Base-by-base conservation (phyloP, 2,113 vertebrate genomes). In the Oenanthe oenanthe region DNA sequence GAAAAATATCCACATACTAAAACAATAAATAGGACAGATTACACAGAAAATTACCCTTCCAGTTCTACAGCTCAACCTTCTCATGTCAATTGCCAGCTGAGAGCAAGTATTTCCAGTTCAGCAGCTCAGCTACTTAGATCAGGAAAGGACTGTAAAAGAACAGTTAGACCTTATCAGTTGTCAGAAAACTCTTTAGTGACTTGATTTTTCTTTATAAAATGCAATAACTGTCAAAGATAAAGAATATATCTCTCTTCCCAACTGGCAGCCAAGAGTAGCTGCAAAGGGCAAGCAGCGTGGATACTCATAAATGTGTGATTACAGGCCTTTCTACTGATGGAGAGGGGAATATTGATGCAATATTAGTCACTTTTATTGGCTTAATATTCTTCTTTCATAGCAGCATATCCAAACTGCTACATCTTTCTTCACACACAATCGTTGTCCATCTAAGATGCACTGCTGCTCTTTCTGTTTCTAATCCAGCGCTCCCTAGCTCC, bases 191-290 rank as follows among this genome's bases (percentile, higher is more conserved):
- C 85, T 94, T 96, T 74, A 96, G 78, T 94, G 93, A 93, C 88
- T 96, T 96, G 88, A 96, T 94, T 94, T 94, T 96, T 96, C 94
- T 93, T 92, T 90, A 93, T 94, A 88, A 92, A 97, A 94, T 77
- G 92, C 77, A 96, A 84, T 96, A 96, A 96, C 94, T 92, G 92
- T 96, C 95, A 97, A 68, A 88, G 79, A 75, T 75, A 71, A 91
- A 92, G 88, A 96, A 95, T 92, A 93, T 90, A 88, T 95, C 65
- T 93, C 75, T 96, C 88, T 92, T 92, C 61, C 76, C 82, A 83
- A 63, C 89, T 77, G 90, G 82, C 93, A 96, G 95, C 85, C 90
- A 88, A 84, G 92, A 72, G 93, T 92, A 92, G 88, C 83, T 94
- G 92, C 94, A 95, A 96, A 97, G 93, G 94, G 90, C 92, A 93